Evolutionary conservation across 2,888 invertebrate species (phyloP), one percentile per base, ranked within the genome.

Genomic region (Phaonia tiefii): DNA sequence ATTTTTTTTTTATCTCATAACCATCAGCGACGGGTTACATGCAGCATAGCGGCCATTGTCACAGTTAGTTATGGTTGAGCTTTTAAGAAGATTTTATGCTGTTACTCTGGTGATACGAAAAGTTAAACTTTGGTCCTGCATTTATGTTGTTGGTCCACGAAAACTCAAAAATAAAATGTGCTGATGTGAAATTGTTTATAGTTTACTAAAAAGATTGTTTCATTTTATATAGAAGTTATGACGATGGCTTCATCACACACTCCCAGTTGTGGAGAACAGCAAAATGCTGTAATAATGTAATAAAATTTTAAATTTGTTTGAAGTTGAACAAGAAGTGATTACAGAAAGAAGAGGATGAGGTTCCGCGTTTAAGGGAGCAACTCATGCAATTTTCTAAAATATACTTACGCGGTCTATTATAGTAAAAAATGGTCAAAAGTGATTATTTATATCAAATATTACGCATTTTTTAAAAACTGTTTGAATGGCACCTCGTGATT

Each of bases 31-130:
- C 25, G 31, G 37, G 20, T 25, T n/a, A 63, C 13, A 42, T 63
- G 44, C 46, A 66, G 51, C 69, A 31, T 8, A 56, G 69, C 69
- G 76, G 73, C 76, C 70, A 76, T 66, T 76, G 76, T 76, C 73
- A 74, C 65, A 66, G 72, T 73, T 80, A 58, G 65, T 76, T 80
- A 66, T 73, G 66, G 51, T 71, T 54, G 71, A 76, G 65, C 65
- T 75, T 76, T 79, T 63, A 66, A 58, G 1, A 56, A 51, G 3
- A 70, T 56, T 71, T 54, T 69, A 54, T 54, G 54, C 25, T 25
- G 54, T 20, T 46, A 46, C 54, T 3, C 8, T 31, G 31, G 3
- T 31, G 31, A 8, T 31, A 54, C 25, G 25, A 54, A 54, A 54
- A 54, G 3, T 31, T 31, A 5, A 3, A 31, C 31, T 31, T 31